A percentile compares a stretch with the other conserved stretches of the same genome.
Conservation (phyloP, 2,113 vertebrate genomes). For the Suncus etruscus region DNA sequence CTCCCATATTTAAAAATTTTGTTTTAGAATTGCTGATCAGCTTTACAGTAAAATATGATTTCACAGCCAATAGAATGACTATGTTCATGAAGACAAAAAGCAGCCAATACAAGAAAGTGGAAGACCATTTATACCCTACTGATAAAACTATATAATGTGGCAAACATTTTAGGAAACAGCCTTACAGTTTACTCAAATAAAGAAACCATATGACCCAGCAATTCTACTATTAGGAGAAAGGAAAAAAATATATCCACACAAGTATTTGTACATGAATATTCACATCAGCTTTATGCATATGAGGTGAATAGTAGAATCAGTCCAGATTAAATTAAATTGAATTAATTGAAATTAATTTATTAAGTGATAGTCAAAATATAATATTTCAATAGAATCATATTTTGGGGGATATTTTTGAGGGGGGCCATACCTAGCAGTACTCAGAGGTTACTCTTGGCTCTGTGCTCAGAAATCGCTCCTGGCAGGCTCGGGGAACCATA, state of each 20-base stretch:
- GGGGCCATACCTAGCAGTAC: too few relatives aligned
- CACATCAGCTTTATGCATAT: not conserved
- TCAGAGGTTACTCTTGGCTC: too few relatives aligned
- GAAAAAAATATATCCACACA: constrained; percentile 33
- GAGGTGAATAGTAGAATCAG: not conserved
- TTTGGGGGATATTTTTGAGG: too few relatives aligned
- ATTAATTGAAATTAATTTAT: not conserved
- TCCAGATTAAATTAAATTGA: not conserved
- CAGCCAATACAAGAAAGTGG: not conserved
- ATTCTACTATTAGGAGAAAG: not conserved
- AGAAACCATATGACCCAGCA: not conserved
- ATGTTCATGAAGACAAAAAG: not conserved
- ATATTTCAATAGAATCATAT: too few relatives aligned
- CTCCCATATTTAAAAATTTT: not conserved
- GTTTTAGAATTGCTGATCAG: not conserved
- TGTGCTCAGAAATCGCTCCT: too few relatives aligned
- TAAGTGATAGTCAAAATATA: not conserved
- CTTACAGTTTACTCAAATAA: not conserved
- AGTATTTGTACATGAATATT: not conserved
- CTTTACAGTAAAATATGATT: not conserved
- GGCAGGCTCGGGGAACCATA: too few relatives aligned
- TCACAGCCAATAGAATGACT: not conserved
- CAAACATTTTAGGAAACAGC: not conserved
- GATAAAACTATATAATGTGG: not conserved
- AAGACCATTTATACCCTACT: not conserved